phyloP scores from a whole-genome alignment of 2,797 vertebrate species.

The Thunnus albacares region DNA sequence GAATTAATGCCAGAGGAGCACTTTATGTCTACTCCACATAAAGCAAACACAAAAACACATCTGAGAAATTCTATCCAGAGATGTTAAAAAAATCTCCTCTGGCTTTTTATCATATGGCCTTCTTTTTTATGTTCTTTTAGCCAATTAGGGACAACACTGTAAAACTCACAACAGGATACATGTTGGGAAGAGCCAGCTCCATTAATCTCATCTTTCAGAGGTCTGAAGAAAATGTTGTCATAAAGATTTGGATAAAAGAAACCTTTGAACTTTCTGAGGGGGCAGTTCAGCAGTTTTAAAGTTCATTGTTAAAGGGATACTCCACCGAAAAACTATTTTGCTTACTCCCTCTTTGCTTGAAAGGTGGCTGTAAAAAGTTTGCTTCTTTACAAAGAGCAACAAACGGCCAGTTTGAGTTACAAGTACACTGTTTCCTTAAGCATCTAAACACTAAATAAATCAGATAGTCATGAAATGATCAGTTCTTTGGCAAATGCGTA shows the following conservation, averaged over 20 bases:
- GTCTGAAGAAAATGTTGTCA: neutral
- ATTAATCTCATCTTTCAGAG: neutral
- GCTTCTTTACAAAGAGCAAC: neutral
- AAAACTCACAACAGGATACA: neutral
- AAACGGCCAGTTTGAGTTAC: neutral
- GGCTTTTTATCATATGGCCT: too few relatives aligned
- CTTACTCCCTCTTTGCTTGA: neutral
- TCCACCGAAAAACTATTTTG: neutral
- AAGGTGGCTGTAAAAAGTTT: neutral
- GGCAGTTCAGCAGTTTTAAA: neutral
- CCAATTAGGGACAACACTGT: neutral
- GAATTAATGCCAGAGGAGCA: neutral
- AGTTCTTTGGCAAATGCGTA: neutral
- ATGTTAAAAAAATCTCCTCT: neutral
- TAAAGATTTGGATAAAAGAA: too few relatives aligned
- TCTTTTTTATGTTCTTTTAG: neutral
- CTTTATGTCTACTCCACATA: too few relatives aligned
- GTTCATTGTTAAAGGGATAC: neutral
- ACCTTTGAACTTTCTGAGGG: too few relatives aligned
- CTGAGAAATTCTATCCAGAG: neutral
- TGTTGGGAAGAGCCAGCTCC: neutral
- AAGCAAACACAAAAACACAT: too few relatives aligned
- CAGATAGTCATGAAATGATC: neutral
- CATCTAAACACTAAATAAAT: neutral
- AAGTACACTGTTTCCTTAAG: neutral